These are phyloP conservation scores for Drosophila incognita DNA, from an alignment of 2,888 invertebrate genomes.

Conservation along the genomic window DNA sequence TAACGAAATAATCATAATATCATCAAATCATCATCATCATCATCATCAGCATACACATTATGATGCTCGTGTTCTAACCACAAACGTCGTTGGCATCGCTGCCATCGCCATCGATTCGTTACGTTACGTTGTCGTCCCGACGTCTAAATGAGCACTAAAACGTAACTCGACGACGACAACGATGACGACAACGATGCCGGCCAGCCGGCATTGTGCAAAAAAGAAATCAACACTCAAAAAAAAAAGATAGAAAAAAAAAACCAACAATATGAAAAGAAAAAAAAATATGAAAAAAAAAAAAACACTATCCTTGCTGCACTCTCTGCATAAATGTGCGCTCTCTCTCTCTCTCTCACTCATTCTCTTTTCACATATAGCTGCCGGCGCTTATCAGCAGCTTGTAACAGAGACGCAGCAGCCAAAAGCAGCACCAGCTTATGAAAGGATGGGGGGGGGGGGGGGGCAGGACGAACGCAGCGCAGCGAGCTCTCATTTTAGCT, in stretches of 20 bases:
- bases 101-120: constrained; percentile 36
- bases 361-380: constrained; percentile 17
- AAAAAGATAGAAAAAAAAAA: constrained; percentile 6
- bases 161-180: constrained; percentile 50
- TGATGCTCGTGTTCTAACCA: constrained; percentile 48
- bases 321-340: constrained; percentile 11
- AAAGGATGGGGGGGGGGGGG: not conserved
- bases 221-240: constrained; percentile 10
- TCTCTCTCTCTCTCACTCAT: constrained; percentile 5
- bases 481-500: constrained; percentile 21
- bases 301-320: constrained; percentile 47
- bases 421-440: constrained; percentile 37
- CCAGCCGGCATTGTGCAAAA: constrained; percentile 52
- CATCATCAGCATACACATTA: constrained; percentile 26
- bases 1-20: constrained; percentile 14
- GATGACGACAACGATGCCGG: constrained; percentile 51
- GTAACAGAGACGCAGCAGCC: constrained; percentile 73
- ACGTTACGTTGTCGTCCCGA: constrained; percentile 69
- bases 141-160: constrained; percentile 81
- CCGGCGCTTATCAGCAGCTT: constrained; percentile 37
- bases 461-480: constrained; percentile 28
- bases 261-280: constrained; percentile 4
- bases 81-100: constrained; percentile 50
- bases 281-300: constrained; percentile 4
- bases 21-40: constrained; percentile 16